A percentile compares a stretch with the other conserved stretches of the same genome.
These are phyloP conservation scores for Dorcus hopei DNA, from an alignment of 2,888 invertebrate species.

Conservation along the genomic window DNA sequence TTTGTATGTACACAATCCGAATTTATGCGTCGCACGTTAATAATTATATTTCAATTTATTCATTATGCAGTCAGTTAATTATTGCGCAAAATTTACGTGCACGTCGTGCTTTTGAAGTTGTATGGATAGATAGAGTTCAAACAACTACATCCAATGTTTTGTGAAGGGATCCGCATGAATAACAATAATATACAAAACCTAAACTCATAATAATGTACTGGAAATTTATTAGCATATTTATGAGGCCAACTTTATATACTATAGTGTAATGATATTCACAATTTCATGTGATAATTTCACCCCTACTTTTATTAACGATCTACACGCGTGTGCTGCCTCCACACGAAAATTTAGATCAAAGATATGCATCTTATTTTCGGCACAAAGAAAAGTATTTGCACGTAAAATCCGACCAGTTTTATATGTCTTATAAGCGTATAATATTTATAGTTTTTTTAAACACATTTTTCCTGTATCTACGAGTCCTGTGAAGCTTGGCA, in stretches of 20 bases:
- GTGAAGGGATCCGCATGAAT: neutral
- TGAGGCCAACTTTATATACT: conserved; percentile 4
- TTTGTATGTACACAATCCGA: conserved; percentile 2
- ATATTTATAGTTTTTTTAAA: too few relatives aligned
- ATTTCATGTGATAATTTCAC: conserved; percentile 17
- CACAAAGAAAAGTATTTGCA: too few relatives aligned
- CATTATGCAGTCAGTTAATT: neutral
- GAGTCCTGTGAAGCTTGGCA: too few relatives aligned
- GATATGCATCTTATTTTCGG: too few relatives aligned
- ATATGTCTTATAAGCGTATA: too few relatives aligned
- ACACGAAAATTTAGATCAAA: conserved; percentile 5
- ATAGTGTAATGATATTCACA: conserved; percentile 14
- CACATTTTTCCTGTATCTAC: too few relatives aligned
- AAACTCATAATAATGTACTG: conserved; percentile 10
- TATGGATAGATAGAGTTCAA: too few relatives aligned
- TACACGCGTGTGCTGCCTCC: neutral
- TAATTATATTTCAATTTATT: conserved; percentile 6
- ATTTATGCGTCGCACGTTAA: conserved; percentile 8
- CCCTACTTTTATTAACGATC: neutral
- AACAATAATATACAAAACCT: neutral
- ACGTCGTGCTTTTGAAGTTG: too few relatives aligned
- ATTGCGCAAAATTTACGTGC: too few relatives aligned
- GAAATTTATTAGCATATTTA: conserved; percentile 19
- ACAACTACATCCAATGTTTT: too few relatives aligned
- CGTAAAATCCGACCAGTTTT: too few relatives aligned